phyloP scores from a whole-genome alignment of 1,140 invertebrate species.

The Heliconius melpomene region DNA sequence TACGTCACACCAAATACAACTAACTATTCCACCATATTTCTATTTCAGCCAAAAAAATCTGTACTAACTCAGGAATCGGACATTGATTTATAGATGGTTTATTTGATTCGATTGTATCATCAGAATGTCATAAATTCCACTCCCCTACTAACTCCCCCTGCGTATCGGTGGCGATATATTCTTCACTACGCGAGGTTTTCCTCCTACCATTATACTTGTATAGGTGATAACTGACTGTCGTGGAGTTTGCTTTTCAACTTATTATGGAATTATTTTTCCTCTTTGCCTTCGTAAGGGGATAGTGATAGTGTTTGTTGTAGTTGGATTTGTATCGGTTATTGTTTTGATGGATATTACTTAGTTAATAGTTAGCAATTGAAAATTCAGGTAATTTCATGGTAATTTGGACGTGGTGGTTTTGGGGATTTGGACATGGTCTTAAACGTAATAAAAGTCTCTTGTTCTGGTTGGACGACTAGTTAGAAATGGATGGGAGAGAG shows the following conservation, averaged over 20 bases:
- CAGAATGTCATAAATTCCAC: conserved; percentile 75
- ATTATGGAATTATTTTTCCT: conserved; percentile 30
- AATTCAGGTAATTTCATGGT: too few relatives aligned
- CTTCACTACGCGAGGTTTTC: conserved; percentile 59
- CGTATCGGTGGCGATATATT: conserved; percentile 58
- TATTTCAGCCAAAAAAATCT: conserved; percentile 25
- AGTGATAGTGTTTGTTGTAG: conserved; percentile 2
- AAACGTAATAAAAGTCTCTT: too few relatives aligned
- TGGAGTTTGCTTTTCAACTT: conserved; percentile 36
- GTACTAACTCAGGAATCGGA: conserved; percentile 55
- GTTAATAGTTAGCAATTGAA: not conserved
- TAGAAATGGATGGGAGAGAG: too few relatives aligned
- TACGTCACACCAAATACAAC: not conserved
- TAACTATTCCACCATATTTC: conserved; percentile 8
- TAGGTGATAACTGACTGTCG: conserved; percentile 66
- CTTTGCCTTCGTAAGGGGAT: conserved; percentile 15
- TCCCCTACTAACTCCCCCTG: conserved; percentile 50
- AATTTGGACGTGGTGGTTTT: too few relatives aligned
- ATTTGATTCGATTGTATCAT: conserved; percentile 81
- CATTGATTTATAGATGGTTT: conserved; percentile 77
- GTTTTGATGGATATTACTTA: not conserved
- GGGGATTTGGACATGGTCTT: too few relatives aligned
- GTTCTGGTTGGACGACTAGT: too few relatives aligned
- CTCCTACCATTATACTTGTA: conserved; percentile 70
- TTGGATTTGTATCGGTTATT: conserved; percentile 4